phyloP scores from a whole-genome alignment of 1,140 invertebrate species.

The Trichomalopsis sarcophagae region DNA sequence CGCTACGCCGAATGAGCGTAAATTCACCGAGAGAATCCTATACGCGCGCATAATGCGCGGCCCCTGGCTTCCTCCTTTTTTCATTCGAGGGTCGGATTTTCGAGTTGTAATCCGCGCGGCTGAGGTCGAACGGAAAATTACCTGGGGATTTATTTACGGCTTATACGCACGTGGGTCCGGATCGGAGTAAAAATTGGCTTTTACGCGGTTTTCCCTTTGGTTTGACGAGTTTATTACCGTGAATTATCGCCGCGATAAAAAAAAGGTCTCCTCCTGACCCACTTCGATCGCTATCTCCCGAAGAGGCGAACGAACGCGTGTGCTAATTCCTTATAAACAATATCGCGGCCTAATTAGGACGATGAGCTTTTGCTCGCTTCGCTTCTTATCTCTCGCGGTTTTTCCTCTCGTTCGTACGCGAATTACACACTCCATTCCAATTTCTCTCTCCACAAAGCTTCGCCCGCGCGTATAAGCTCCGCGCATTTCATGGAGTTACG shows the following conservation, averaged over 20 bases:
- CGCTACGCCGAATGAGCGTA: constrained; percentile 4
- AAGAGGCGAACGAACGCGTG: neutral
- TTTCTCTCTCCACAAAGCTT: neutral
- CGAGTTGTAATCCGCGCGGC: constrained; percentile 23
- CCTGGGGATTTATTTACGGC: neutral
- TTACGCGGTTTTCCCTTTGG: neutral
- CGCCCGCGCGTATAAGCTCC: constrained; percentile 7
- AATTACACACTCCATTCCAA: constrained; percentile 5
- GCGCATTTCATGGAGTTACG: constrained; percentile 13
- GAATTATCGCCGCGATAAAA: neutral
- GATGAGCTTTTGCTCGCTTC: neutral
- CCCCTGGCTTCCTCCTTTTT: neutral
- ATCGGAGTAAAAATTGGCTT: constrained; percentile 24
- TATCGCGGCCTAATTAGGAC: neutral
- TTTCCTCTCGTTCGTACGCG: neutral
- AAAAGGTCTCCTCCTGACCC: neutral
- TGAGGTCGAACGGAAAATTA: constrained; percentile 6
- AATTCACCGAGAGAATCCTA: constrained; percentile 13
- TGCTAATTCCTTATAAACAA: neutral
- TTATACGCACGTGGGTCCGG: neutral
- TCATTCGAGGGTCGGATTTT: constrained; percentile 32
- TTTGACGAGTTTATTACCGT: constrained; percentile 26
- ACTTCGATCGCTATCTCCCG: neutral
- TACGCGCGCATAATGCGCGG: neutral
- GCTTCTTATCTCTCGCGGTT: neutral